Percentiles rank a stretch among this genome's conserved stretches.
Evolutionary conservation across 2,113 vertebrate species (phyloP).

Genomic region (Lophochroa leadbeateri): DNA sequence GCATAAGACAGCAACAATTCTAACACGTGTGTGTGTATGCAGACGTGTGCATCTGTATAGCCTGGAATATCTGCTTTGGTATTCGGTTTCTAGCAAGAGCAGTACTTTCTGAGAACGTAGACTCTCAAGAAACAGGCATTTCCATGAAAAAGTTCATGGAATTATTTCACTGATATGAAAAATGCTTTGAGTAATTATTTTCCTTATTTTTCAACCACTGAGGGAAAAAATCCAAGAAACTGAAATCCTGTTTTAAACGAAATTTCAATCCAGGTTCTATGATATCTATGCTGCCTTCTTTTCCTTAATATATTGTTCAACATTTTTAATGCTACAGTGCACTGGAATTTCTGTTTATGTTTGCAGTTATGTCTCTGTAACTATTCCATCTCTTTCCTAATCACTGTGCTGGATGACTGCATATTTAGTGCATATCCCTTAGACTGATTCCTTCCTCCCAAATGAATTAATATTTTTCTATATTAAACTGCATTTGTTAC

Average conservation of each 20-base stretch:
- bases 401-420: slow-evolving; percentile 45
- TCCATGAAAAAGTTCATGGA: background rate
- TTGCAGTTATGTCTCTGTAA: slow-evolving; percentile 20
- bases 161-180: background rate
- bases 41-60: background rate
- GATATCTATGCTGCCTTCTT: background rate
- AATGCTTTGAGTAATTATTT: background rate
- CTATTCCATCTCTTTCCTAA: slow-evolving; percentile 22
- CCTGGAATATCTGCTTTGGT: background rate
- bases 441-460: slow-evolving; percentile 19
- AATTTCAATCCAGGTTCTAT: background rate
- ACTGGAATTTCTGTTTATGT: background rate
- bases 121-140: background rate
- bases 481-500: slow-evolving; percentile 33
- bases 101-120: background rate
- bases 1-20: background rate
- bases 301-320: background rate
- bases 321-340: background rate
- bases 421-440: slow-evolving; percentile 37
- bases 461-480: slow-evolving; percentile 56
- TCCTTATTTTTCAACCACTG: background rate
- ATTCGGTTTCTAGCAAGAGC: background rate
- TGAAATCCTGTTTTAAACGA: background rate
- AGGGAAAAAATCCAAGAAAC: background rate
- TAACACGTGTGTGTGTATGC: background rate